These are phyloP conservation scores for Neoarius graeffei DNA, from an alignment of 2,113 vertebrate genomes.

Conservation along the genomic window DNA sequence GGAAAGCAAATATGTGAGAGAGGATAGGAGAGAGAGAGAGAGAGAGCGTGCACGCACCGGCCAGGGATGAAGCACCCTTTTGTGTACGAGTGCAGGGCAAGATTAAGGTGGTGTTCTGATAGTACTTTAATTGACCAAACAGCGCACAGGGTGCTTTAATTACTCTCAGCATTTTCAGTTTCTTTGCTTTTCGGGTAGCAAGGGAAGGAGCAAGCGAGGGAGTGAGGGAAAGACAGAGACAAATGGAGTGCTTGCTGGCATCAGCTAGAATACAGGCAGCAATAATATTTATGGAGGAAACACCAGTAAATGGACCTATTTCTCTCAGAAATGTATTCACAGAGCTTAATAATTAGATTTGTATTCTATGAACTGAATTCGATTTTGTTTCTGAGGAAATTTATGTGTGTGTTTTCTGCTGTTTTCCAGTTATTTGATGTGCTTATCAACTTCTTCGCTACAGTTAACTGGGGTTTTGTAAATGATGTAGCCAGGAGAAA, in stretches of 20 bases:
- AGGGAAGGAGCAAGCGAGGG: too few species aligned
- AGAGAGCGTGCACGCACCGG: background rate
- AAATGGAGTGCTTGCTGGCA: constrained; percentile 38
- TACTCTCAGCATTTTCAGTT: constrained; percentile 21
- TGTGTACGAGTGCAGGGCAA: constrained; percentile 27
- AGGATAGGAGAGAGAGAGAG: background rate
- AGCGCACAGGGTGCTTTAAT: constrained; percentile 46
- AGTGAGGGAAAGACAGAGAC: constrained; percentile 13
- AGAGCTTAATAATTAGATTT: constrained; percentile 57
- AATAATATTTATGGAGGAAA: constrained; percentile 52
- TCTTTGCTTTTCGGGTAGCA: constrained; percentile 33
- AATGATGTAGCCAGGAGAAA: constrained; percentile 1
- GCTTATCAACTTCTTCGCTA: background rate
- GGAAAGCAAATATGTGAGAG: too few species aligned
- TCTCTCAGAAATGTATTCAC: constrained; percentile 53
- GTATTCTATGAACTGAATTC: constrained; percentile 35
- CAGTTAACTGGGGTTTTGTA: background rate
- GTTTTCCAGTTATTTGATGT: constrained; percentile 4
- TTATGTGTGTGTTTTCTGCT: constrained; percentile 11
- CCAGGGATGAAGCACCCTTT: background rate
- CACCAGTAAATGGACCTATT: constrained; percentile 33
- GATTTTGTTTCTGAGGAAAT: background rate
- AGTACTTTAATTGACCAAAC: constrained; percentile 44
- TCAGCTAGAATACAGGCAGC: constrained; percentile 45
- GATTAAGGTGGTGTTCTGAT: constrained; percentile 21